Percentiles rank a stretch among this genome's conserved stretches.
Evolutionary conservation across 2,797 vertebrate species (phyloP).

Genomic region (Cossypha polioptera): DNA sequence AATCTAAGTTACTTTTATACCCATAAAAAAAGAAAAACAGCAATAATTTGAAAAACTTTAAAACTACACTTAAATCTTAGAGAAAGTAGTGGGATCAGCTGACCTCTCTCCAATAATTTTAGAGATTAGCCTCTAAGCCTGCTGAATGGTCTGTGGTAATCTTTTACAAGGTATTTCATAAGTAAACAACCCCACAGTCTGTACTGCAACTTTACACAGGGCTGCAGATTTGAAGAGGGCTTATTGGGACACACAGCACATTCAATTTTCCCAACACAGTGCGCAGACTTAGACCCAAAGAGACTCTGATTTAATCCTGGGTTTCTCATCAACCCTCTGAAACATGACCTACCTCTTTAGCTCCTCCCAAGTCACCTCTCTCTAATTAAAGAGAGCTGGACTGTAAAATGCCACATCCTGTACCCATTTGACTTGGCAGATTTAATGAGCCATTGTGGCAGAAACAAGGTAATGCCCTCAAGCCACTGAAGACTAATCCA

Average conservation of each 20-base stretch:
- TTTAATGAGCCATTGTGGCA: conserved; percentile 73
- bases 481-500: conserved; percentile 34
- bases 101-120: background rate
- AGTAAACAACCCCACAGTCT: conserved; percentile 5
- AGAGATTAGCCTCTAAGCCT: conserved; percentile 43
- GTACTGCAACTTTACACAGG: background rate
- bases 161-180: conserved; percentile 59
- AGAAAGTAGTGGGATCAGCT: background rate
- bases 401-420: conserved; percentile 72
- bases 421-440: conserved; percentile 61
- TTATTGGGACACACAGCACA: background rate
- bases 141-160: conserved; percentile 16
- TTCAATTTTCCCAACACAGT: background rate
- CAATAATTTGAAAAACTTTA: background rate
- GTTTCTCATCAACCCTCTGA: conserved; percentile 38
- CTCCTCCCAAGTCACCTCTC: conserved; percentile 34
- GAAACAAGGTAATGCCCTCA: conserved; percentile 65
- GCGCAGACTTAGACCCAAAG: background rate
- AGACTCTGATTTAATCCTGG: conserved; percentile 42
- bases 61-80: background rate
- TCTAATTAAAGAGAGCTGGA: conserved; percentile 61
- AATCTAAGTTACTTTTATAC: background rate
- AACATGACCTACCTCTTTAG: conserved; percentile 55
- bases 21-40: background rate
- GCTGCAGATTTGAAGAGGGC: background rate